A percentile compares a stretch with the other conserved stretches of the same genome.
Evolutionary conservation across 2,113 vertebrate genomes (phyloP).

Genomic region (Microtus pennsylvanicus): DNA sequence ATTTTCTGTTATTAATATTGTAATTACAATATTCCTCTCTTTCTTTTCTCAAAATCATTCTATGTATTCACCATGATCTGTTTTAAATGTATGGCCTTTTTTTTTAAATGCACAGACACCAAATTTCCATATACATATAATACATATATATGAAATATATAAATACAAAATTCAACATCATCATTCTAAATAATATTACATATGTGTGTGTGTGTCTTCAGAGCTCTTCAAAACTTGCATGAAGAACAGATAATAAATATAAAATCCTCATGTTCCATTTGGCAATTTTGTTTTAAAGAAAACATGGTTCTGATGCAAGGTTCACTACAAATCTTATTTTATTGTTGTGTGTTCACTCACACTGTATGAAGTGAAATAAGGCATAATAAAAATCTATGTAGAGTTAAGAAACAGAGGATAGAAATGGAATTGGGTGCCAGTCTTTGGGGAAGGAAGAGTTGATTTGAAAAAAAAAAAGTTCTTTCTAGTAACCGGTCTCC

Average conservation of each 20-base stretch:
- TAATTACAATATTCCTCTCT: neutral
- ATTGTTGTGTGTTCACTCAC: neutral
- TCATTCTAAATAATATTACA: neutral
- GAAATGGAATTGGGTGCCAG: neutral
- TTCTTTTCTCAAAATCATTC: neutral
- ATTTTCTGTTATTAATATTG: neutral
- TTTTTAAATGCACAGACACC: neutral
- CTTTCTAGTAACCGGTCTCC: neutral
- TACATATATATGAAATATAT: neutral
- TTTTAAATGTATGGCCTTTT: neutral
- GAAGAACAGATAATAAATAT: neutral
- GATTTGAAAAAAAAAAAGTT: neutral
- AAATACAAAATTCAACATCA: neutral
- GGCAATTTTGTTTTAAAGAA: slow-evolving; percentile 6
- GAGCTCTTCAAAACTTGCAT: neutral
- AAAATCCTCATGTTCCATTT: neutral
- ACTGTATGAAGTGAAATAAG: neutral
- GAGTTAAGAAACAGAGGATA: neutral
- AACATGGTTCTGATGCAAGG: neutral
- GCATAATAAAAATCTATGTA: neutral
- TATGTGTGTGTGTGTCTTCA: neutral
- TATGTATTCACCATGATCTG: too few relatives aligned
- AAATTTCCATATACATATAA: neutral
- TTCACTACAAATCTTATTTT: neutral
- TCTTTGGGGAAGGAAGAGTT: neutral